These are phyloP conservation scores for Coremacera marginata DNA, from an alignment of 2,888 invertebrate genomes.

Conservation along the genomic window DNA sequence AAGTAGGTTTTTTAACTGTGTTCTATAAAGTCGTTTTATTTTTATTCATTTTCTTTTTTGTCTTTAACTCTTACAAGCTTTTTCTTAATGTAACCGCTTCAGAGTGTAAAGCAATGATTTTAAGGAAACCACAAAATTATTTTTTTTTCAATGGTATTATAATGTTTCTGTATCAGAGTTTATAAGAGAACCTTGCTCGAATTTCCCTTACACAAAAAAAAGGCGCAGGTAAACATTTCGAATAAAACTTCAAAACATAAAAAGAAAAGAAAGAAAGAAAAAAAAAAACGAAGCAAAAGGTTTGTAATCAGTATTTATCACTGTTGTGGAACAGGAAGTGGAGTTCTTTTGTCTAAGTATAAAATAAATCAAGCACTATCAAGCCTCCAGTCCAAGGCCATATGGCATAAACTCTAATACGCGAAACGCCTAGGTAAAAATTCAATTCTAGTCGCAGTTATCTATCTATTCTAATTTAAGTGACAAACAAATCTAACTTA, in stretches of 20 bases:
- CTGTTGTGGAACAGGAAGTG: neutral
- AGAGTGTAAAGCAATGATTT: neutral
- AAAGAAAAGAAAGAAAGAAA: neutral
- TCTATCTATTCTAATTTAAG: neutral
- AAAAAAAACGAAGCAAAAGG: conserved; percentile 4
- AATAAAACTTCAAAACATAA: neutral
- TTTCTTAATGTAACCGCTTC: conserved; percentile 4
- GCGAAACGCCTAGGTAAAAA: neutral
- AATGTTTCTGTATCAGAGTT: conserved; percentile 15
- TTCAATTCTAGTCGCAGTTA: neutral
- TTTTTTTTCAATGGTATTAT: neutral
- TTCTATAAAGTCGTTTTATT: neutral
- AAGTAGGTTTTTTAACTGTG: neutral
- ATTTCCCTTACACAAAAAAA: neutral
- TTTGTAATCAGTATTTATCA: conserved; percentile 28
- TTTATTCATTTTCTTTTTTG: too few relatives aligned
- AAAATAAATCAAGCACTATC: conserved; percentile 37
- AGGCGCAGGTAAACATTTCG: conserved; percentile 20
- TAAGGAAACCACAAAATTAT: neutral
- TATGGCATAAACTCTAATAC: conserved; percentile 3
- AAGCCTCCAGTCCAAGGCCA: conserved; percentile 35
- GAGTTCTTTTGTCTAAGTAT: conserved; percentile 3
- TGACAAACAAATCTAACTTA: neutral
- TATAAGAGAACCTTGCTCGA: neutral
- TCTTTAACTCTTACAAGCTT: neutral